A percentile compares a stretch with the other conserved stretches of the same genome.
Conservation (phyloP, 2,113 vertebrate species). For the Gambusia affinis region DNA sequence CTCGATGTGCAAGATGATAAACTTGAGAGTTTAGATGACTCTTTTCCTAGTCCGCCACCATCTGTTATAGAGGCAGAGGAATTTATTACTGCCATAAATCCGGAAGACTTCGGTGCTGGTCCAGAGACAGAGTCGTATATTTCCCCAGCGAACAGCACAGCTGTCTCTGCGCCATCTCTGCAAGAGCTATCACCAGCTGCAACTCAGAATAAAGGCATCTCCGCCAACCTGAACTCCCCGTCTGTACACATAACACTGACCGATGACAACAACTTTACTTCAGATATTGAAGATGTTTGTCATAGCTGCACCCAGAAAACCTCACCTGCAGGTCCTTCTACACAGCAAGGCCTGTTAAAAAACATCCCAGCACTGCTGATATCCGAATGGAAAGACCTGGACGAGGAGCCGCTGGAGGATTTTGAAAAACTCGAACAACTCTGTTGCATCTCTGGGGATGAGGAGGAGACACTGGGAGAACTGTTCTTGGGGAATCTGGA, state of each 20-base stretch:
- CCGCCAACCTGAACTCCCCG: conserved; percentile 66
- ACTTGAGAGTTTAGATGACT: conserved; percentile 76
- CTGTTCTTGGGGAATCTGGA: conserved; percentile 81
- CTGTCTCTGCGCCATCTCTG: conserved; percentile 30
- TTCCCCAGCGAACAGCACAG: conserved; percentile 33
- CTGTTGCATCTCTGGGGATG: conserved; percentile 81
- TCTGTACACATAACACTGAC: conserved; percentile 60
- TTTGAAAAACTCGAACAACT: conserved; percentile 84
- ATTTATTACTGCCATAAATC: conserved; percentile 65
- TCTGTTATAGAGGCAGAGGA: conserved; percentile 69
- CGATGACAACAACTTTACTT: conserved; percentile 44
- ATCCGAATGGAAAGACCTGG: conserved; percentile 84
- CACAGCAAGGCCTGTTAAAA: conserved; percentile 64
- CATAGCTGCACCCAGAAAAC: conserved; percentile 51
- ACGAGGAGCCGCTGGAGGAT: conserved; percentile 82
- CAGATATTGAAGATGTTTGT: conserved; percentile 49
- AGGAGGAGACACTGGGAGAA: conserved; percentile 77
- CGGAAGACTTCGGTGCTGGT: conserved; percentile 63
- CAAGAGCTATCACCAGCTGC: conserved; percentile 33
- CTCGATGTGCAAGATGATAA: conserved; percentile 76
- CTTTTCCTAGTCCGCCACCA: conserved; percentile 76
- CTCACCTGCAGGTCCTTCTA: conserved; percentile 38
- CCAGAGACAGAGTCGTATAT: conserved; percentile 49
- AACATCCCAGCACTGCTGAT: conserved; percentile 80
- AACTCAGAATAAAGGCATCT: conserved; percentile 74